Percentiles rank a stretch among this genome's conserved stretches.
These are phyloP conservation scores for Tuta absoluta DNA, from an alignment of 2,888 invertebrate genomes.

Conservation along the genomic window DNA sequence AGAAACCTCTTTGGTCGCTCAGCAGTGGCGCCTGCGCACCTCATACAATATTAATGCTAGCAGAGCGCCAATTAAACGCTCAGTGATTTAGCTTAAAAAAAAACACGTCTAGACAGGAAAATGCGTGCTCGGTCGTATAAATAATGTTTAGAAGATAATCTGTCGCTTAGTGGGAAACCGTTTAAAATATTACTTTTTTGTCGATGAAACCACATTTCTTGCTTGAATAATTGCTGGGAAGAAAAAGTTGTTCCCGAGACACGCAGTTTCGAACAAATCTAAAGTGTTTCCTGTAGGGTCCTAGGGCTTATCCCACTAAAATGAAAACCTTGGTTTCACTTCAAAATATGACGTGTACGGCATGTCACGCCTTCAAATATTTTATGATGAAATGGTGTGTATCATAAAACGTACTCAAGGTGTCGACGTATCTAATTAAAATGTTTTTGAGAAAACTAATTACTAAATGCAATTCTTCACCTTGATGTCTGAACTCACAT, in stretches of 20 bases:
- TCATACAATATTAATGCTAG: conserved; percentile 72
- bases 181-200: conserved; percentile 6
- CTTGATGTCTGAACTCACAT: neutral
- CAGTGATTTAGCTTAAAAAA: conserved; percentile 43
- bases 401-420: neutral
- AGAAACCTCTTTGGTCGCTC: conserved; percentile 38
- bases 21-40: conserved; percentile 53
- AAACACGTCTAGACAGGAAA: conserved; percentile 39
- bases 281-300: neutral
- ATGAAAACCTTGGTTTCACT: no score
- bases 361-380: no score
- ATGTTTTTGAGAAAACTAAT: conserved; percentile 4
- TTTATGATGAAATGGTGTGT: neutral
- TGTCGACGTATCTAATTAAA: neutral
- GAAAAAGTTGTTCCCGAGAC: conserved; percentile 1
- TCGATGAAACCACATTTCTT: conserved; percentile 3
- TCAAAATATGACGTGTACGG: no score
- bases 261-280: neutral
- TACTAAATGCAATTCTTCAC: neutral
- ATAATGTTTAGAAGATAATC: conserved; percentile 12
- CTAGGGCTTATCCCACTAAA: no score
- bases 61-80: conserved; percentile 58
- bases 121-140: neutral
- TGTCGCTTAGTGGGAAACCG: conserved; percentile 16
- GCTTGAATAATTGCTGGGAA: neutral